Conservation (phyloP, 2,888 invertebrate genomes). For the Autographa pulchrina region DNA sequence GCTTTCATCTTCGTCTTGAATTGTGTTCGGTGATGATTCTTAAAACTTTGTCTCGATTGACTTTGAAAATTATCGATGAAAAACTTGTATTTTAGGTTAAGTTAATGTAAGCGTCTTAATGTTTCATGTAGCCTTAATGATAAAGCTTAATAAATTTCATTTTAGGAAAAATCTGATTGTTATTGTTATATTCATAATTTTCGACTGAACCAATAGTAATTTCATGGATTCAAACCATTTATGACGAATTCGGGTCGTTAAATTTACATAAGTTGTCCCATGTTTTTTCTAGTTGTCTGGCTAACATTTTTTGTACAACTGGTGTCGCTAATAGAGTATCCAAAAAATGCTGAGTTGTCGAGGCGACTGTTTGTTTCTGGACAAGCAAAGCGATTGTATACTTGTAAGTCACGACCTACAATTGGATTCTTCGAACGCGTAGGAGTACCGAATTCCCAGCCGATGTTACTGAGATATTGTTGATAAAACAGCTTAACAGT, state of each 20-base stretch:
- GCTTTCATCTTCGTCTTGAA: slow-evolving; percentile 67
- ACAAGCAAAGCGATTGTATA: slow-evolving; percentile 28
- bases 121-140: slow-evolving; percentile 74
- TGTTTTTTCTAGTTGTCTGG: slow-evolving; percentile 33
- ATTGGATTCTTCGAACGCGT: slow-evolving; percentile 30
- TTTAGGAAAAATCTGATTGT: slow-evolving; percentile 59
- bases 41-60: slow-evolving; percentile 68
- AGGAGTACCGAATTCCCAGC: slow-evolving; percentile 21
- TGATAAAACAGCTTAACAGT: slow-evolving; percentile 17
- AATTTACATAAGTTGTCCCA: slow-evolving; percentile 29
- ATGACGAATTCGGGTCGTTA: slow-evolving; percentile 33
- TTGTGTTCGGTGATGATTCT: slow-evolving; percentile 68
- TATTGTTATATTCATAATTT: slow-evolving; percentile 41
- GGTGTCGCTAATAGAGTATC: slow-evolving; percentile 33
- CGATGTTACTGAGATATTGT: slow-evolving; percentile 4
- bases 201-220: slow-evolving; percentile 32
- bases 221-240: slow-evolving; percentile 30
- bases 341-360: slow-evolving; percentile 22
- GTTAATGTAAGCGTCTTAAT: slow-evolving; percentile 79
- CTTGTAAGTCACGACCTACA: slow-evolving; percentile 31
- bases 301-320: slow-evolving; percentile 44
- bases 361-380: slow-evolving; percentile 29
- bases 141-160: slow-evolving; percentile 73
- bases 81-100: slow-evolving; percentile 78
- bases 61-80: slow-evolving; percentile 70